phyloP scores from a whole-genome alignment of 2,888 invertebrate species.

The Eremobia ochroleuca region DNA sequence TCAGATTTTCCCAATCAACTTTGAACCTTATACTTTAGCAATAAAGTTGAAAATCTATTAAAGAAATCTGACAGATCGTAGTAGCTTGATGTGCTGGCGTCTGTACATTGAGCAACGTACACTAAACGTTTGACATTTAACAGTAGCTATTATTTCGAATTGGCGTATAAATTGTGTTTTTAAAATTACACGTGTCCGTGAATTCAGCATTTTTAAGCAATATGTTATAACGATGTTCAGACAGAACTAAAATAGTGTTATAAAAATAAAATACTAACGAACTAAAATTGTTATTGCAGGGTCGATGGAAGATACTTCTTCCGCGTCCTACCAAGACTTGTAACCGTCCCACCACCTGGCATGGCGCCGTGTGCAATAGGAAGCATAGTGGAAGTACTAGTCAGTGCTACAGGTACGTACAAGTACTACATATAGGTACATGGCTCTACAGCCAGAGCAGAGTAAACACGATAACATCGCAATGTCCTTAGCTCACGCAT shows the following conservation, averaged over 20 bases:
- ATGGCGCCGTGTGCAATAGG: conserved; percentile 99
- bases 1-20: no score
- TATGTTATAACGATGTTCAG: neutral
- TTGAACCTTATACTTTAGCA: no score
- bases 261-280: neutral
- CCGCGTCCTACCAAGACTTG: conserved; percentile 96
- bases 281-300: conserved; percentile 72
- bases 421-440: conserved; percentile 3
- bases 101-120: neutral
- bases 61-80: no score
- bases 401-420: conserved; percentile 94
- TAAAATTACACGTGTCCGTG: neutral
- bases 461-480: conserved; percentile 52
- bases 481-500: conserved; percentile 49
- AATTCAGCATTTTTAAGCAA: neutral
- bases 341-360: conserved; percentile 97
- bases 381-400: conserved; percentile 98
- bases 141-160: conserved; percentile 12
- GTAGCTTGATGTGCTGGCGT: no score
- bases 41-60: no score
- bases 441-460: neutral
- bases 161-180: neutral
- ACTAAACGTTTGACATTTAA: conserved; percentile 25
- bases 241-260: neutral
- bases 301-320: conserved; percentile 94